A percentile compares a stretch with the other conserved stretches of the same genome.
These are phyloP conservation scores for Agonum fuliginosum DNA, from an alignment of 2,888 invertebrate species.

Conservation along the genomic window DNA sequence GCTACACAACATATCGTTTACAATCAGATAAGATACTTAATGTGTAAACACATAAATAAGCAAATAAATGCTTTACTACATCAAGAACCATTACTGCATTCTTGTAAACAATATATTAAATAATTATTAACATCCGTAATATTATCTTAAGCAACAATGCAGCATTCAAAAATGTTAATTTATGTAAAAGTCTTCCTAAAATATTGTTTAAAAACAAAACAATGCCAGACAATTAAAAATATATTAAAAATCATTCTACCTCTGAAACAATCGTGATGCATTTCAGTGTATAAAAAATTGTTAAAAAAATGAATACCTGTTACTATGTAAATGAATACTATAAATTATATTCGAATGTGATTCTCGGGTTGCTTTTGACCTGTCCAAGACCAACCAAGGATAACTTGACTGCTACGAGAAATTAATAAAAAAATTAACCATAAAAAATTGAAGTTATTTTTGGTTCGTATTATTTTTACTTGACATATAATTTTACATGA, in stretches of 20 bases:
- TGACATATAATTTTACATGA: background rate
- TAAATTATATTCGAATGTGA: conserved; percentile 47
- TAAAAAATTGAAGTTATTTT: conserved; percentile 10
- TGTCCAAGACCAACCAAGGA: conserved; percentile 47
- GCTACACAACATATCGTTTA: no score
- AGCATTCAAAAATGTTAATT: background rate
- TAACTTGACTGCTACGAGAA: conserved; percentile 47
- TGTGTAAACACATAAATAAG: no score
- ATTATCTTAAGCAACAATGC: background rate
- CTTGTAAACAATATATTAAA: no score
- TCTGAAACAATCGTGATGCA: background rate
- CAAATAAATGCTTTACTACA: no score
- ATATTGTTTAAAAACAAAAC: conserved; percentile 4
- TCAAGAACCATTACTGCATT: no score
- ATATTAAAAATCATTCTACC: background rate
- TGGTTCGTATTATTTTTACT: background rate
- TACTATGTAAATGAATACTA: conserved; percentile 47
- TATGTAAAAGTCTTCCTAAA: background rate
- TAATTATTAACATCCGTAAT: background rate
- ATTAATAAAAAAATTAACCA: conserved; percentile 9
- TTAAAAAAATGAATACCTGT: conserved; percentile 38
- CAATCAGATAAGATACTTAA: no score
- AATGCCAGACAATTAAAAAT: background rate
- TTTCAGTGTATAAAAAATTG: conserved; percentile 7
- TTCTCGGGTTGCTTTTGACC: conserved; percentile 25